phyloP scores from a whole-genome alignment of 1,140 invertebrate genomes.

The Drosophila melanica region DNA sequence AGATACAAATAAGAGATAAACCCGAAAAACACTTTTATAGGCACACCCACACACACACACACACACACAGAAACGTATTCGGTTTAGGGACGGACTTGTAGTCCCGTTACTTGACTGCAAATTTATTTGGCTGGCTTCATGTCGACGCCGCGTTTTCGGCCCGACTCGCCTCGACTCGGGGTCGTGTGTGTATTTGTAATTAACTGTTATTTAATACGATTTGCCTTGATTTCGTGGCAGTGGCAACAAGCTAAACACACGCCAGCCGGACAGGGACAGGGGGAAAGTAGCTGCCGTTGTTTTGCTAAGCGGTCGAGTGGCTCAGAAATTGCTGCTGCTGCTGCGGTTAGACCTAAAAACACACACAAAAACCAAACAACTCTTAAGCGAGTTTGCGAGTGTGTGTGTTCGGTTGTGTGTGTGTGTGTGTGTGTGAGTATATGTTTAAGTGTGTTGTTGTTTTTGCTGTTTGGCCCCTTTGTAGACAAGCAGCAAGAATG shows the following conservation, averaged over 20 bases:
- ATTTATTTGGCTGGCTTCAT: conserved; percentile 45
- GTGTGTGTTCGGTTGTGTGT: background rate
- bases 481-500: conserved; percentile 30
- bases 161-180: conserved; percentile 11
- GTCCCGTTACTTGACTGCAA: conserved; percentile 28
- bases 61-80: background rate
- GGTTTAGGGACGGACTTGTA: background rate
- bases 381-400: background rate
- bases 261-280: background rate
- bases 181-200: conserved; percentile 68
- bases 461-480: conserved; percentile 12
- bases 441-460: conserved; percentile 20
- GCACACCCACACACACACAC: conserved; percentile 8
- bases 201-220: conserved; percentile 82
- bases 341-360: conserved; percentile 33
- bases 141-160: conserved; percentile 47
- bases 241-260: conserved; percentile 42
- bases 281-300: conserved; percentile 2
- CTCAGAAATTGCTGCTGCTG: conserved; percentile 26
- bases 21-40: conserved; percentile 30
- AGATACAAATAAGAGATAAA: conserved; percentile 45
- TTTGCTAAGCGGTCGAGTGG: conserved; percentile 37
- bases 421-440: conserved; percentile 58
- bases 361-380: conserved; percentile 37
- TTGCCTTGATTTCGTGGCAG: conserved; percentile 64